Evolutionary conservation across 2,888 invertebrate genomes (phyloP).

Genomic region (Cryptus armator): DNA sequence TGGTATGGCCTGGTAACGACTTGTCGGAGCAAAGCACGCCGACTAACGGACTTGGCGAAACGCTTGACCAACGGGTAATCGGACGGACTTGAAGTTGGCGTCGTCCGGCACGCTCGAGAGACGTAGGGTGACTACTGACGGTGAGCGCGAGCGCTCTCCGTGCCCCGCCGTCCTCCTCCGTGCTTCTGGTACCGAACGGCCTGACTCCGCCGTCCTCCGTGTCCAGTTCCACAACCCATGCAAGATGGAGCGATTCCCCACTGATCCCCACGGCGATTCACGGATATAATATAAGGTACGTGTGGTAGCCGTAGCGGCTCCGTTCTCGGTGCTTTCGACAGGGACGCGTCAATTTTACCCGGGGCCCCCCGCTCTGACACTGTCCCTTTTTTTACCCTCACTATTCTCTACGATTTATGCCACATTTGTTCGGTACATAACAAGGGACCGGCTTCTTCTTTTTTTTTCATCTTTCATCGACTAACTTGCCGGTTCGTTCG

Average conservation of each 20-base stretch:
- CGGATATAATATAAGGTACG: slow-evolving; percentile 43
- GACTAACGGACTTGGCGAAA: slow-evolving; percentile 41
- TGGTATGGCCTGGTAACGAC: neutral
- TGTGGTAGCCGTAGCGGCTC: slow-evolving; percentile 56
- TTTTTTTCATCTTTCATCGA: neutral
- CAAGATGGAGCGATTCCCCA: slow-evolving; percentile 70
- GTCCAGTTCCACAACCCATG: slow-evolving; percentile 56
- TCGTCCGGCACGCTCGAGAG: slow-evolving; percentile 71
- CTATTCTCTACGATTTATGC: neutral
- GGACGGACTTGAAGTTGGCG: slow-evolving; percentile 39
- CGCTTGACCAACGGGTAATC: slow-evolving; percentile 11
- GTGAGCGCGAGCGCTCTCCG: slow-evolving; percentile 66
- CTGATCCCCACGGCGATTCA: slow-evolving; percentile 64
- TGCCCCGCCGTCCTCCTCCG: slow-evolving; percentile 42
- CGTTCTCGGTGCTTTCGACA: slow-evolving; percentile 71
- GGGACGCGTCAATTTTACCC: slow-evolving; percentile 72
- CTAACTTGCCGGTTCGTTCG: neutral
- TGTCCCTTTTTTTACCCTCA: slow-evolving; percentile 48
- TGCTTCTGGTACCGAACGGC: neutral
- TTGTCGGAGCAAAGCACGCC: slow-evolving; percentile 31
- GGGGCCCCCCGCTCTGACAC: slow-evolving; percentile 69
- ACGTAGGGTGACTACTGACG: slow-evolving; percentile 72
- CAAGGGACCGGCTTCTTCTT: neutral
- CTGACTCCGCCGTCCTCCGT: slow-evolving; percentile 42
- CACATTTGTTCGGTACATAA: neutral